Evolutionary conservation across 2,888 invertebrate species (phyloP), one percentile per base, ranked within the genome.

Genomic region (Rhabditoides inermis): DNA sequence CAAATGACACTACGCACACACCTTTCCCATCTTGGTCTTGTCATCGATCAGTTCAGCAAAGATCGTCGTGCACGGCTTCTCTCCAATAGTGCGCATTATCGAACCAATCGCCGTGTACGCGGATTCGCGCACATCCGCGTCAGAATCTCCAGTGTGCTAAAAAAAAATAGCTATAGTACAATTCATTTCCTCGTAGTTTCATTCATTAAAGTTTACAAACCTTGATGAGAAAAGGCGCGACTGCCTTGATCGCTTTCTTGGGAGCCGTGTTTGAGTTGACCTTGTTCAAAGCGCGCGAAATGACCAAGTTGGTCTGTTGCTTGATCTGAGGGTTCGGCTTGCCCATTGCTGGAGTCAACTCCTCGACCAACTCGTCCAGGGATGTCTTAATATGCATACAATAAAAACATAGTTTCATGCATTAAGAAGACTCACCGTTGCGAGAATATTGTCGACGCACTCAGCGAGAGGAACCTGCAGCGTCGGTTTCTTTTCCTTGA

Each of bases 71-170:
- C 94, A 85, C 30, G 85, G 84, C 78, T 90, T 91, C 74, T 95
- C 94, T 1, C 92, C 88, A 12, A 94, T 87, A 3, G 92, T 83
- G 78, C 91, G 92, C 81, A 90, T 86, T 0, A 90, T 85, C 0
- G 90, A 91, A 10, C 95, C 98, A 18, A 98, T 78, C 0, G 94
- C 92, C 76, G 90, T 88, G 0, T 89, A 89, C 0, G 91, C 86
- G 53, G 87, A 86, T 76, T 98, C 95, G 67, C 95, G 82, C 0
- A 95, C 95, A 1, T 83, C 83, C 0, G 89, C 88, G 81, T 94
- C 91, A 81, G 82, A 75, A 78, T 83, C 81, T 25, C 61, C 66
- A 0, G 70, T 65, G 51, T 65, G 66, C 63, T 70, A 48, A 5
- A 58, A 50, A 37, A 27, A 51, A 45, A 28, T n/a, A 37, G 5